A percentile compares a stretch with the other conserved stretches of the same genome.
Conservation (phyloP, 2,113 vertebrate genomes). For the Microcebus jonahi region DNA sequence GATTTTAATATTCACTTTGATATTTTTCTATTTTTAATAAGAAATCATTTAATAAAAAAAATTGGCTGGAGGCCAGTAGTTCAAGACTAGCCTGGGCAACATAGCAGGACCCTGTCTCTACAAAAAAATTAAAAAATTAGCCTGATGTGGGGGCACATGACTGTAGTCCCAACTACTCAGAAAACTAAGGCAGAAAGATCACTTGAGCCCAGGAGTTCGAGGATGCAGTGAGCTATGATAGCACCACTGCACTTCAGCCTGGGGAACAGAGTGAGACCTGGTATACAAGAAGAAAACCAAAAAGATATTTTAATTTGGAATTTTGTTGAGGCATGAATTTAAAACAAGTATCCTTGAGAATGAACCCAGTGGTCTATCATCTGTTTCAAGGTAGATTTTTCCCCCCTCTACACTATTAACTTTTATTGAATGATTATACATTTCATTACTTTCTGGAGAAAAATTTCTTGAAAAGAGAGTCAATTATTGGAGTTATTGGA, state of each 20-base stretch:
- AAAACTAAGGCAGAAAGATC: too few relatives aligned
- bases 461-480: not conserved
- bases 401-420: not conserved
- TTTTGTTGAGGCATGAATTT: slow-evolving; percentile 5
- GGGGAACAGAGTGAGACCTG: too few relatives aligned
- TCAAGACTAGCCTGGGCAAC: too few relatives aligned
- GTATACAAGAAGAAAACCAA: too few relatives aligned
- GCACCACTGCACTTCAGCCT: too few relatives aligned
- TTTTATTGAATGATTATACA: slow-evolving; percentile 32
- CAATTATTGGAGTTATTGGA: not conserved
- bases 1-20: not conserved
- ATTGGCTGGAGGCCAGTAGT: not conserved
- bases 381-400: not conserved
- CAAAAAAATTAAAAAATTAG: too few relatives aligned
- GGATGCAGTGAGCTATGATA: too few relatives aligned
- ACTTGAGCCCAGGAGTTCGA: too few relatives aligned
- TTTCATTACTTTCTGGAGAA: not conserved
- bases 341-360: not conserved
- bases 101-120: too few relatives aligned
- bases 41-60: not conserved
- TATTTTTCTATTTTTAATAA: not conserved
- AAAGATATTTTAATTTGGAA: not conserved
- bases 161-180: too few relatives aligned
- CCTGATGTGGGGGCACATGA: too few relatives aligned
- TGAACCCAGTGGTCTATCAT: not conserved